Base-by-base conservation (phyloP, 2,797 vertebrate species). In the Adrianichthys oophorus region DNA sequence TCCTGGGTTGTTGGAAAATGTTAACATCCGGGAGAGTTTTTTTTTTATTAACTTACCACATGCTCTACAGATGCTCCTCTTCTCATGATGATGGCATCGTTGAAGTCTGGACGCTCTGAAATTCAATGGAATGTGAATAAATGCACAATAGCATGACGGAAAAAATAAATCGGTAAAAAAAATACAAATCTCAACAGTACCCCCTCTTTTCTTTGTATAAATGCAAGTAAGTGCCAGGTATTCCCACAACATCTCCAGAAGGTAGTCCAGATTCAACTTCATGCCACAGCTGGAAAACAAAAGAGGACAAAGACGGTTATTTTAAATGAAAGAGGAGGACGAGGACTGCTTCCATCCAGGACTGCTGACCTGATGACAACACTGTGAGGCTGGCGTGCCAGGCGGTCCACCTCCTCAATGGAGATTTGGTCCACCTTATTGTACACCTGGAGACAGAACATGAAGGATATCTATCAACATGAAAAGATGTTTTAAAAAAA, bases 391-490 rank as follows among this genome's bases (percentile, higher is more conserved):
- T 91, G 91, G 69, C 89, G 92, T 46, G 98, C 97, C 52, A 99
- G 90, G 10, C 96, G 94, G 80, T 99, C 93, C 56, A 99, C 96
- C 81, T 98, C 98, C 77, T 99, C 98, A 76, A 99, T 98, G 8
- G 97, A 97, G 83, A 99, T 98, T 85, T 99, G 97, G 84, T 99
- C 98, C 45, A 99, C 94, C 88, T 99, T 99, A 87, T 99, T 99
- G 89, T 99, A 99, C 66, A 99, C 98, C 98, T 99, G 83, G 76
- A 41, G 59, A 43, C 43, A 66, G 16, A 48, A 53, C 14, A 15
- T 17, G 1, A 29, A 26, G 18, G n/a, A 7, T 3, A 16, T 37
- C 32, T 37, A 0, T 32, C 7, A 32, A 32, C 29, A 10, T 32
- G 29, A 32, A 32, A 8, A 8, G 26, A 26, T 7, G 19, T 26